Evolutionary conservation across 2,797 vertebrate genomes (phyloP).

Genomic region (Mormyrops attenuatus): DNA sequence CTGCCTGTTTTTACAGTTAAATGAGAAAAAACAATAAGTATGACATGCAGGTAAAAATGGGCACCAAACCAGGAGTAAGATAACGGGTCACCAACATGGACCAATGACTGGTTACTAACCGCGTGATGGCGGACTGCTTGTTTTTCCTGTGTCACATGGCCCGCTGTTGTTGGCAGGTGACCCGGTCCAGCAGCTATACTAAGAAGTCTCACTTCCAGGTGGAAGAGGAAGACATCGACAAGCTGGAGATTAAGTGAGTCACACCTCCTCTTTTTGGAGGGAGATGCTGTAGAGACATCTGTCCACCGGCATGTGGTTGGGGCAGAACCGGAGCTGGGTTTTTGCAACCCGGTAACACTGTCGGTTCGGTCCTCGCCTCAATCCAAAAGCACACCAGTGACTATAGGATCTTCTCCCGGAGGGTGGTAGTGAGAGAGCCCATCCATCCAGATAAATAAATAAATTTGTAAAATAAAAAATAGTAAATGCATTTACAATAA

Average conservation of each 20-base stretch:
- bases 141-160: neutral
- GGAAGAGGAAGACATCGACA: constrained; percentile 97
- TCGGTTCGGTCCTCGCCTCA: neutral
- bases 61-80: neutral
- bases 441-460: neutral
- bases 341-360: neutral
- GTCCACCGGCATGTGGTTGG: neutral
- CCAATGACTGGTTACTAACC: neutral
- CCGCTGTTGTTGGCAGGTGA: constrained; percentile 68
- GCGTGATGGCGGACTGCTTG: neutral
- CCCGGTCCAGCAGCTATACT: constrained; percentile 88
- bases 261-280: neutral
- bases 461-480: neutral
- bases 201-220: constrained; percentile 93
- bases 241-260: constrained; percentile 90
- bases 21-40: neutral
- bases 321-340: neutral
- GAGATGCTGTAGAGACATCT: neutral
- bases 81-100: neutral
- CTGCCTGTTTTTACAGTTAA: neutral
- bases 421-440: neutral
- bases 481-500: neutral
- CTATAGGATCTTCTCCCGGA: neutral
- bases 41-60: neutral
- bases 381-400: neutral